Base-by-base conservation (phyloP, 2,888 invertebrate species). In the Auanema freiburgensis region DNA sequence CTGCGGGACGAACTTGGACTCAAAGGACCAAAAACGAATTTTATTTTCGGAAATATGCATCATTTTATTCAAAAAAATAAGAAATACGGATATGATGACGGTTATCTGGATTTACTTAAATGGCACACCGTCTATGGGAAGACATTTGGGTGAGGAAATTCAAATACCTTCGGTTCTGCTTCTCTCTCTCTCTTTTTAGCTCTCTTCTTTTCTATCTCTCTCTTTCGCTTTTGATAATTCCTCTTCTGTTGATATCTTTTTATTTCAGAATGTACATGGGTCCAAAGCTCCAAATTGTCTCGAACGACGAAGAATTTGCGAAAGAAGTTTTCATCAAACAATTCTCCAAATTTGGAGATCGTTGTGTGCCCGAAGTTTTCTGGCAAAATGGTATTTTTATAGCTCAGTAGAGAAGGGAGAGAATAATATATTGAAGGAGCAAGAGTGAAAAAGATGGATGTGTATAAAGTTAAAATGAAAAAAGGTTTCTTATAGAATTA, bases 301-400 rank as follows among this genome's bases (percentile, higher is more conserved):
- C 72, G 1, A 67, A 60, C n/a, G 71, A 79, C 50, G 72, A 74
- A 44, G 72, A 71, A 23, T 66, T 77, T 16, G 62, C 75, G 41
- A 72, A 72, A 33, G 78, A 79, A 57, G 67, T 77, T 1, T 76
- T 76, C 67, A 79, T 79, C 57, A 71, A 74, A 57, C 72, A 79
- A 46, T 79, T 79, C 53, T 60, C 67, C 16, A 78, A 78, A 49
- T 79, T 79, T 57, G 67, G 69, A 12, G 74, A 77, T 58, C 65
- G 79, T 52, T 54, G 51, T 21, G 68, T 71, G 2, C 66, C 66
- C 5, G 57, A 50, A 14, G 53, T 69, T 18, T 69, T 71, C 43
- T 44, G 57, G 14, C 41, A 63, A 16, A 66, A 59, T 23, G 41
- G 65, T 69, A 21, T 50, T 59, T 42, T 21, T 44, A 23, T 25